A percentile compares a stretch with the other conserved stretches of the same genome.
These are phyloP conservation scores for Mongoloraphidia duomilia DNA, from an alignment of 2,888 invertebrate species.

Conservation along the genomic window DNA sequence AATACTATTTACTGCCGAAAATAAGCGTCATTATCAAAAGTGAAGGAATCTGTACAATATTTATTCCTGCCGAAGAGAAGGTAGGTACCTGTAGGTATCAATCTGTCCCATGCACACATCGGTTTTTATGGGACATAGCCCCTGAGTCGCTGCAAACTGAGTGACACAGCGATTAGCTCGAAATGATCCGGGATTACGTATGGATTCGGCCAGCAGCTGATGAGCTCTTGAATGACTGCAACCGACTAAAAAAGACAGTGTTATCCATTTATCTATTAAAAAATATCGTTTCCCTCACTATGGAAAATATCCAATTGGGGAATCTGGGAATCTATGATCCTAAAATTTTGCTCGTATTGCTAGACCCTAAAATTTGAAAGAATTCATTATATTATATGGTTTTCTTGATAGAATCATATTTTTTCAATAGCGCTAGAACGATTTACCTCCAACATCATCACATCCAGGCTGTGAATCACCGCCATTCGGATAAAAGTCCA, in stretches of 20 bases:
- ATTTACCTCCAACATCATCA: too few relatives aligned
- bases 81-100: background rate
- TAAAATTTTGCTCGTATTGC: too few relatives aligned
- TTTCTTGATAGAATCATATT: background rate
- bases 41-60: too few relatives aligned
- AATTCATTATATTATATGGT: background rate
- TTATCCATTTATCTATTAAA: too few relatives aligned
- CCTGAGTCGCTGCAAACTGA: background rate
- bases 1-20: too few relatives aligned
- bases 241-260: background rate
- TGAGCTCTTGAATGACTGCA: conserved; percentile 1
- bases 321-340: too few relatives aligned
- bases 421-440: too few relatives aligned
- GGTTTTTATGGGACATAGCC: background rate
- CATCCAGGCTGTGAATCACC: background rate
- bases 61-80: too few relatives aligned
- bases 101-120: conserved; percentile 1
- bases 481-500: conserved; percentile 1
- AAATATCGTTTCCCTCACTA: too few relatives aligned
- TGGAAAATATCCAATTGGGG: too few relatives aligned
- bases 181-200: background rate
- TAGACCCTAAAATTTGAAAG: background rate
- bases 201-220: background rate
- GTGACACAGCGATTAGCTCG: background rate
- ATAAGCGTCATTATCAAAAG: too few relatives aligned